phyloP scores from a whole-genome alignment of 2,113 vertebrate genomes.

The Neopipo cinnamomea region DNA sequence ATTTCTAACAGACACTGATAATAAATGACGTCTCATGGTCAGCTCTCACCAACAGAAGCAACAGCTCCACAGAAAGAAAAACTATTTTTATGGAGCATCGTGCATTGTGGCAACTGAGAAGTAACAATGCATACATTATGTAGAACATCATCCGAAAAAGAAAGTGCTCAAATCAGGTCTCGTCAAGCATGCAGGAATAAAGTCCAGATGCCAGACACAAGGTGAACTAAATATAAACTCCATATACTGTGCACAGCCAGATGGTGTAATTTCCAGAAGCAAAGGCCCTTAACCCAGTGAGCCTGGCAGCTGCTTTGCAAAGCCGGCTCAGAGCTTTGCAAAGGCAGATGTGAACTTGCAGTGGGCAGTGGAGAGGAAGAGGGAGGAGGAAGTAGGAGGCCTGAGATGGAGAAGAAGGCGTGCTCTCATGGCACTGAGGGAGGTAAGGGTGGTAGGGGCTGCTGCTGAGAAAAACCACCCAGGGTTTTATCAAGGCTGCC shows the following conservation, averaged over 20 bases:
- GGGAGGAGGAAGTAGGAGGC: not conserved
- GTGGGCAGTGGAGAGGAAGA: not conserved
- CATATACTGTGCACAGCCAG: not conserved
- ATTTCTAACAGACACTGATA: not conserved
- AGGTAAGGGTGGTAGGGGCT: not conserved
- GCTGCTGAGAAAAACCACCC: not conserved
- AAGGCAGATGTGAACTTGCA: not conserved
- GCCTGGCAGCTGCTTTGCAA: not conserved
- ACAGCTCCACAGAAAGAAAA: not conserved
- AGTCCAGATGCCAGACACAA: constrained; percentile 13
- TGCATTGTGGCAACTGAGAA: not conserved
- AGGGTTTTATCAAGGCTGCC: accelerated
- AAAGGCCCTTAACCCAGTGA: not conserved
- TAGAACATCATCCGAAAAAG: not conserved
- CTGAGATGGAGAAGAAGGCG: not conserved
- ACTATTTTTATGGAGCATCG: not conserved
- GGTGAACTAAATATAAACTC: constrained; percentile 42
- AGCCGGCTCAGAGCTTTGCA: not conserved
- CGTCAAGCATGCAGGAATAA: not conserved
- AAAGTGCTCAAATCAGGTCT: not conserved
- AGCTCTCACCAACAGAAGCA: not conserved
- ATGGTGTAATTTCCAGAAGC: constrained; percentile 33
- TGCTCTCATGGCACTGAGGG: accelerated
- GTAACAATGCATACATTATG: not conserved
- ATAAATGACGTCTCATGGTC: not conserved